Evolutionary conservation across 2,113 vertebrate species (phyloP), one percentile per base, ranked within the genome.

Genomic region (Leptocoma aspasia): DNA sequence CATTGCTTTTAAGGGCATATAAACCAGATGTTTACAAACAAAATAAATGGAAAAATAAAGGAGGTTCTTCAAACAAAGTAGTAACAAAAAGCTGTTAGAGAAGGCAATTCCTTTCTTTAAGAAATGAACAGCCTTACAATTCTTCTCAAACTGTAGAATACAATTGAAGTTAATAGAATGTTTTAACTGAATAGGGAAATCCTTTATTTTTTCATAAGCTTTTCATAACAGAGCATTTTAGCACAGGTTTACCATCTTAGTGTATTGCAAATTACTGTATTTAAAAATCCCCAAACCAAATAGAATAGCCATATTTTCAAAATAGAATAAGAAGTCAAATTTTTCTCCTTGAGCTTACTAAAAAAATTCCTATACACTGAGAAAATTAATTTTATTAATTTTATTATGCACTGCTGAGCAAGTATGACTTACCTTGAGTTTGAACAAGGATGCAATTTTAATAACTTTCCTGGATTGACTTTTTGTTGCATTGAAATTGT

Each of bases 1-100:
- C 90, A 26, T 85, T 93, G 45, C 80, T 93, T 95, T 90, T 92
- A 83, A 76, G 49, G 50, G 54, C 52, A 63, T 86, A 71, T 70
- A 88, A 85, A 60, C 3, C 11, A 66, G 23, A 23, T 83, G 41
- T 85, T 95, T 75, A 24, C 44, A 89, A 71, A 82, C 49, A 88
- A 68, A 84, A n/a, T 26, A 66, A 86, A 80, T 63, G 21, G 33
- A 59, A 90, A 88, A 92, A 52, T 80, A 86, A 57, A 88, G 37
- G 27, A 59, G 4, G 1, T 90, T 86, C 33, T 88, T 92, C 63
- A 78, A 85, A 70, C 33, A 28, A 80, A 56, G 15, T 16, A 50
- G 35, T 72, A 80, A 57, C 50, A 90, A 72, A 92, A 73, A 93
- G 19, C 82, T 86, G 15, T 89, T 90, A 56, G n/a, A 72, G 47